Percentiles rank a stretch among this genome's conserved stretches.
Conservation (phyloP, 2,888 invertebrate species). For the Sinhomidia bicolor region DNA sequence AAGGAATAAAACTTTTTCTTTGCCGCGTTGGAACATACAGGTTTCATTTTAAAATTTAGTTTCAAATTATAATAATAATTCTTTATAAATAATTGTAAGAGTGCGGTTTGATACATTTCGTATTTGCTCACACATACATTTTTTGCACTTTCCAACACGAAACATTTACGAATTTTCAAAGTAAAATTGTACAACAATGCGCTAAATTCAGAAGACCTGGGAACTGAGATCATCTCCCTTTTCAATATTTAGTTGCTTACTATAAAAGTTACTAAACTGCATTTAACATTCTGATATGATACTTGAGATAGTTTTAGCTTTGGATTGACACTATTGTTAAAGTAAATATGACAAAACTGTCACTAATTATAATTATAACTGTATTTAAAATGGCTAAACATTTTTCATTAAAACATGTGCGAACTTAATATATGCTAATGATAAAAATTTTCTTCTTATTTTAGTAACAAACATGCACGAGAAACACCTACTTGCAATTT, state of each 20-base stretch:
- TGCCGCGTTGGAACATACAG: neutral
- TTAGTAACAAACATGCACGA: neutral
- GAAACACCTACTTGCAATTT: neutral
- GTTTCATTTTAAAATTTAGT: neutral
- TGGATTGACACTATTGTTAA: neutral
- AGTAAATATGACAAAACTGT: neutral
- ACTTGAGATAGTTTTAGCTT: neutral
- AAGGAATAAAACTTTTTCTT: too few species aligned
- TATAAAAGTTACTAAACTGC: neutral
- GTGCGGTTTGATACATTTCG: neutral
- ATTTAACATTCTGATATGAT: neutral
- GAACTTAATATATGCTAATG: neutral
- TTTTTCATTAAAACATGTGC: neutral
- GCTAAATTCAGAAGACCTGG: slow-evolving; percentile 1
- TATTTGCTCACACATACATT: neutral
- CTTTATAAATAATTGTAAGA: neutral
- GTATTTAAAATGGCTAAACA: neutral
- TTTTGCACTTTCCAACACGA: neutral
- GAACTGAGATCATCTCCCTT: slow-evolving; percentile 41
- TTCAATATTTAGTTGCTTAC: neutral
- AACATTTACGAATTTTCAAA: neutral
- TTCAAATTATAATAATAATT: neutral
- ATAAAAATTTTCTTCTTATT: neutral
- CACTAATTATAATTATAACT: neutral
- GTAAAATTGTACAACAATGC: neutral